Conservation (phyloP, 2,888 invertebrate genomes). For the Heliconius cydno region DNA sequence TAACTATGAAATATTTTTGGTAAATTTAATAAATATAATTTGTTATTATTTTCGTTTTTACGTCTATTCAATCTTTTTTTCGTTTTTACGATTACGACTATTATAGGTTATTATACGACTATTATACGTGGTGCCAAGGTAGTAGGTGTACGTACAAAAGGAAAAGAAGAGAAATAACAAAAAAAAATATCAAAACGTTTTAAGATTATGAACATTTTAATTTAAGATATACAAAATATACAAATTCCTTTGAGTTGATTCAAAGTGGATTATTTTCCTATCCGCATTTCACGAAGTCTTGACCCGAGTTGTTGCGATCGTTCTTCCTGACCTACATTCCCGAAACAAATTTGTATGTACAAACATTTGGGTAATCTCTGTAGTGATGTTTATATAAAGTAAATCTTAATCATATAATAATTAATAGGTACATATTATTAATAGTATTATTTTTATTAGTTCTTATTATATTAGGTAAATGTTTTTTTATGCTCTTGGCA, state of each 20-base stretch:
- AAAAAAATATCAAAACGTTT: not conserved
- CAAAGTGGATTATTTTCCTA: slow-evolving; percentile 34
- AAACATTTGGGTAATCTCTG: slow-evolving; percentile 36
- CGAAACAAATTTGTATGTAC: slow-evolving; percentile 44
- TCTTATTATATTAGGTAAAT: no score
- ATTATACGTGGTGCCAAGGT: no score
- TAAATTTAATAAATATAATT: no score
- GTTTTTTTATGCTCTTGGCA: not conserved
- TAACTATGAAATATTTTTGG: no score
- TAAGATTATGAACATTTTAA: not conserved
- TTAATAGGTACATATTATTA: not conserved
- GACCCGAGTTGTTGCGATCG: slow-evolving; percentile 39
- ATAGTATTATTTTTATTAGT: not conserved
- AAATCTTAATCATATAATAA: not conserved
- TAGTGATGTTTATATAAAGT: not conserved
- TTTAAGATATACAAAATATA: not conserved
- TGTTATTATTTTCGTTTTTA: no score
- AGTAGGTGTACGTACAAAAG: no score
- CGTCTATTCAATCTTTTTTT: no score
- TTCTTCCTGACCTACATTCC: slow-evolving; percentile 49
- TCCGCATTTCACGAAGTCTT: slow-evolving; percentile 34
- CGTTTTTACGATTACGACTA: no score
- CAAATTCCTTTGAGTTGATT: not conserved
- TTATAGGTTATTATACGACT: no score
- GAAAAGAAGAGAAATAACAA: not conserved